These are phyloP conservation scores for Craseonycteris thonglongyai DNA, from an alignment of 2,113 vertebrate species.

Conservation along the genomic window DNA sequence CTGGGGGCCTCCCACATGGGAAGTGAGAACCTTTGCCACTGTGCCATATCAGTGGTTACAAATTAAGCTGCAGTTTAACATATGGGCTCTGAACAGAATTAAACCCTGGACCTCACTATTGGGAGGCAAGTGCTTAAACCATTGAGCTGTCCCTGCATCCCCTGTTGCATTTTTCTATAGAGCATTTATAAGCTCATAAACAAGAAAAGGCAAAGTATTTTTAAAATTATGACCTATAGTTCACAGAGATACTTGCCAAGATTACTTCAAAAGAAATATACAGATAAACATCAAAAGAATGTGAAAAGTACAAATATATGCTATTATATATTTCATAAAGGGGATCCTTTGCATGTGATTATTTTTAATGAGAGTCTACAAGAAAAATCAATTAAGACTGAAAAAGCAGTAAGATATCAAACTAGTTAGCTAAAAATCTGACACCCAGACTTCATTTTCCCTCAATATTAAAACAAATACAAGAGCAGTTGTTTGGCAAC, in stretches of 20 bases:
- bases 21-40: too few species aligned
- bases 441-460: not conserved
- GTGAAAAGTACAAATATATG: not conserved
- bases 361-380: not conserved
- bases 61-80: too few species aligned
- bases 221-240: not conserved
- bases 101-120: too few species aligned
- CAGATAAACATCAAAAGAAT: not conserved
- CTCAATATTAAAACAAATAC: not conserved
- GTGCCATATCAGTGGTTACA: too few species aligned
- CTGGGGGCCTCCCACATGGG: too few species aligned
- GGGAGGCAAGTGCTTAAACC: too few species aligned
- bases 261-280: slow-evolving; percentile 1
- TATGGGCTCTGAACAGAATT: too few species aligned
- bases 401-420: not conserved
- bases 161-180: not conserved
- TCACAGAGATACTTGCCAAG: not conserved
- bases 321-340: not conserved
- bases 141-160: too few species aligned
- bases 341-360: not conserved
- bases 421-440: not conserved
- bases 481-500: not conserved
- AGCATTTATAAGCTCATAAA: not conserved
- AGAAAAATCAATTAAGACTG: not conserved
- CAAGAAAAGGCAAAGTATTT: not conserved